Percentiles rank a stretch among this genome's conserved stretches.
Conservation (phyloP, 2,888 invertebrate species). For the Desoria tigrina region DNA sequence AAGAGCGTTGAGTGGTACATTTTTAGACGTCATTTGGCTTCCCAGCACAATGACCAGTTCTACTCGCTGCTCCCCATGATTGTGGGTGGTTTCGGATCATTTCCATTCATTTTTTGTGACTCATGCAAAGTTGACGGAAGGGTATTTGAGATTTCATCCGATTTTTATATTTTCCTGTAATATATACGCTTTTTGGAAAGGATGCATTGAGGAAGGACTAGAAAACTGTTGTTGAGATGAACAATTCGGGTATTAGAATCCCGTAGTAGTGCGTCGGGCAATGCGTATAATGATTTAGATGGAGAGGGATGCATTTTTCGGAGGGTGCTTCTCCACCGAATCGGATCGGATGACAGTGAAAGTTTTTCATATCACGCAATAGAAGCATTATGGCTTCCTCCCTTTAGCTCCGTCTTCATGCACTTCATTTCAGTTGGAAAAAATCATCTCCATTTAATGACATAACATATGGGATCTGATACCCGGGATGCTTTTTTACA, state of each 20-base stretch:
- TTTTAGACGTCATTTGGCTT: too few species aligned
- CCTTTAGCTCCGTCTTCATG: slow-evolving; percentile 16
- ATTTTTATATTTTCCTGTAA: background rate
- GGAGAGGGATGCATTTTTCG: slow-evolving; percentile 14
- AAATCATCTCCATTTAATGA: slow-evolving; percentile 11
- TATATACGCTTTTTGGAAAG: background rate
- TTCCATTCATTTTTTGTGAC: too few species aligned
- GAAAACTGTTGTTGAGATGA: too few species aligned
- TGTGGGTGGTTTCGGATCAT: too few species aligned
- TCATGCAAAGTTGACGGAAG: too few species aligned
- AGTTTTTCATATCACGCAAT: slow-evolving; percentile 50
- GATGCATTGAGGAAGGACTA: background rate
- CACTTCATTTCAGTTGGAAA: background rate
- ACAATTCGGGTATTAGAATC: too few species aligned
- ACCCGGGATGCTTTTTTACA: too few species aligned
- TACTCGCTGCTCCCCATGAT: too few species aligned
- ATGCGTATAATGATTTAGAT: background rate
- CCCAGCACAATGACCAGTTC: too few species aligned
- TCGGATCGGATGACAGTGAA: slow-evolving; percentile 45
- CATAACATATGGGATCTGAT: slow-evolving; percentile 10
- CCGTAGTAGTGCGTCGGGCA: too few species aligned
- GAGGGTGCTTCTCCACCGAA: slow-evolving; percentile 16
- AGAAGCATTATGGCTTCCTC: slow-evolving; percentile 49
- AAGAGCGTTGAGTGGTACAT: too few species aligned
- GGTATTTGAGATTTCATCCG: background rate